Conservation (phyloP, 1,140 invertebrate species). For the Acromyrmex echinatior region DNA sequence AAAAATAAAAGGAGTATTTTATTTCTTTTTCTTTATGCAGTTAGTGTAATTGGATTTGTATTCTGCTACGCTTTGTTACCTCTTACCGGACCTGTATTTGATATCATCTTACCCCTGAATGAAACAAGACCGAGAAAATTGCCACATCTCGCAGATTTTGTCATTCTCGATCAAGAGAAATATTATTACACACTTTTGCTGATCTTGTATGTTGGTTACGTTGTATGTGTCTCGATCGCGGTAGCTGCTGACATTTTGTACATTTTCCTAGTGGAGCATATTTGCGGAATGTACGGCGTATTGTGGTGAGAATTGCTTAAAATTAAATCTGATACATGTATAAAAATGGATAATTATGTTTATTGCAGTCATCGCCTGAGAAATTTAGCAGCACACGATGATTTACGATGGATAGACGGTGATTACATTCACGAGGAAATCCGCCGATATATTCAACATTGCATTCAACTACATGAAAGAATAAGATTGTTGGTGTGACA, state of each 20-base stretch:
- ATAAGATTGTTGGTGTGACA: slow-evolving; percentile 36
- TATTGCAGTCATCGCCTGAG: slow-evolving; percentile 10
- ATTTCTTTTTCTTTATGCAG: not conserved
- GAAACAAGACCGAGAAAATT: slow-evolving; percentile 33
- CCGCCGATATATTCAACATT: not conserved
- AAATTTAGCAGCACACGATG: not conserved
- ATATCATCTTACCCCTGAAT: slow-evolving; percentile 5
- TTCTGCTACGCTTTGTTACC: not conserved
- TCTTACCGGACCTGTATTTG: not conserved
- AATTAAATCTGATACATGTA: not conserved
- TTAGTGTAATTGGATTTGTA: not conserved
- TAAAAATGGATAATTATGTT: not conserved
- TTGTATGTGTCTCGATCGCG: not conserved
- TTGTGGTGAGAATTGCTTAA: slow-evolving; percentile 31
- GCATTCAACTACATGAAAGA: slow-evolving; percentile 46
- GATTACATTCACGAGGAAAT: not conserved
- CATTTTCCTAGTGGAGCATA: slow-evolving; percentile 25
- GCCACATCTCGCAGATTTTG: slow-evolving; percentile 3
- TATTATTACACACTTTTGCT: slow-evolving; percentile 19
- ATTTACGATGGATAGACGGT: not conserved
- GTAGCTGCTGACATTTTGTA: slow-evolving; percentile 23
- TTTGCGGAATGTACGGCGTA: slow-evolving; percentile 37
- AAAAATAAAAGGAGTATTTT: not conserved
- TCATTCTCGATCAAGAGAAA: slow-evolving; percentile 4
- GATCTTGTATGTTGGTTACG: not conserved